These are phyloP conservation scores for Napeogenes inachia DNA, from an alignment of 2,888 invertebrate species.

Conservation along the genomic window DNA sequence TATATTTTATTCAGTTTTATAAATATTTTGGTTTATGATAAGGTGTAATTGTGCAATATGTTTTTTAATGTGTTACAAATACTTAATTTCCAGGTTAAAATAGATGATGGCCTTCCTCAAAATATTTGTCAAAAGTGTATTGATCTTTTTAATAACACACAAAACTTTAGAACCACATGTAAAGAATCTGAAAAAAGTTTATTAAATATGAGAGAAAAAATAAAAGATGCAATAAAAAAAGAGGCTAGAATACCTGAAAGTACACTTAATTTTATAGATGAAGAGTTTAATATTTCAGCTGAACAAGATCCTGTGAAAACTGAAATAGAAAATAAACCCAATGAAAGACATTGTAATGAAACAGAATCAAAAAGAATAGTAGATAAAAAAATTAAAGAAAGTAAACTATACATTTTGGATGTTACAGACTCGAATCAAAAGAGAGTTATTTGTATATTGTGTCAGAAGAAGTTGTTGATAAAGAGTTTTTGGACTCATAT, in stretches of 20 bases:
- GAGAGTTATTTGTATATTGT: constrained; percentile 46
- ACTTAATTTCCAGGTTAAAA: constrained; percentile 36
- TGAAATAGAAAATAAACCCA: not conserved
- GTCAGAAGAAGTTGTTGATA: constrained; percentile 46
- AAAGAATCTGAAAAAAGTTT: constrained; percentile 37
- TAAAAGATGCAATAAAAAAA: constrained; percentile 9
- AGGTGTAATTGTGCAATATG: no score
- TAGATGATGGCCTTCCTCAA: constrained; percentile 46
- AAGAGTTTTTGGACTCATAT: constrained; percentile 49
- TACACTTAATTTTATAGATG: not conserved
- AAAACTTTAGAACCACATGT: constrained; percentile 47
- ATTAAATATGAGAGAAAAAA: constrained; percentile 24
- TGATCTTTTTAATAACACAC: constrained; percentile 28
- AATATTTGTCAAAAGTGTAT: constrained; percentile 44
- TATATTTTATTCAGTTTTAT: no score
- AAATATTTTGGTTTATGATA: no score
- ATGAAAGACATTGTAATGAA: not conserved
- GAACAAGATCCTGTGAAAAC: not conserved
- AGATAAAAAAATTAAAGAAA: constrained; percentile 23
- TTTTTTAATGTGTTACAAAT: not conserved
- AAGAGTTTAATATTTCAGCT: not conserved
- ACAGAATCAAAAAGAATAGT: not conserved
- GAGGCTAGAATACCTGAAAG: constrained; percentile 4
- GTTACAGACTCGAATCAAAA: constrained; percentile 17
- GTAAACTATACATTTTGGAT: constrained; percentile 14